Base-by-base conservation (phyloP, 2,113 vertebrate genomes). In the Trematocara stigmaticum region DNA sequence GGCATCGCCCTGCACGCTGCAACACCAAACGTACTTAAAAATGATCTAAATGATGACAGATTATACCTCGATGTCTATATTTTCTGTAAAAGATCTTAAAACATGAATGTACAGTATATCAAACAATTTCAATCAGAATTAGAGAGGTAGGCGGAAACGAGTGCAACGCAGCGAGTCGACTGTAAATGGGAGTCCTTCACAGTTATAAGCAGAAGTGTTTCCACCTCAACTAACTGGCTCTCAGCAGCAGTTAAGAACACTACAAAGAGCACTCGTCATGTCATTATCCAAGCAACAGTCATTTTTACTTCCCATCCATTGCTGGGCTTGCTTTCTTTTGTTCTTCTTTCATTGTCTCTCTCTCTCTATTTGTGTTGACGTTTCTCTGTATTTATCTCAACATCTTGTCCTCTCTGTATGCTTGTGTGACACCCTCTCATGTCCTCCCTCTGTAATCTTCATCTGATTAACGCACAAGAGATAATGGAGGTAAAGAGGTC, bases 211-310 rank as follows among this genome's bases (percentile, higher is more conserved):
- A 74, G 5, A 55, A 90, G 90, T 84, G 92, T 87, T 82, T 88
- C 76, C 61, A 66, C 49, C 42, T 49, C 31, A 56, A 20, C 83
- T 79, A 53, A 84, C 80, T 4, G 85, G 59, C 84, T 81, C 79
- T 90, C 86, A 91, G 79, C 57, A 29, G 76, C 83, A 26, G 89
- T 89, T 71, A 86, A 81, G 49, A 86, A 85, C 83, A 74, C 86
- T 87, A 66, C 81, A 87, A 10, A 84, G 57, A 64, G 31, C 88
- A 45, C 89, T 89, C 3, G 6, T 87, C 20, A 0, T 34, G 66
- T 81, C 82, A 78, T 91, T 64, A 86, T 91, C 83, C 84, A 82
- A 80, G 45, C 87, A 35, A 74, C 84, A 55, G 59, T 69, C 31
- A n/a, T 38, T 53, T 34, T 11, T 10, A 12, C 66, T 56, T 55